phyloP scores from a whole-genome alignment of 2,888 invertebrate species.

The Ichneumoninae sp. region DNA sequence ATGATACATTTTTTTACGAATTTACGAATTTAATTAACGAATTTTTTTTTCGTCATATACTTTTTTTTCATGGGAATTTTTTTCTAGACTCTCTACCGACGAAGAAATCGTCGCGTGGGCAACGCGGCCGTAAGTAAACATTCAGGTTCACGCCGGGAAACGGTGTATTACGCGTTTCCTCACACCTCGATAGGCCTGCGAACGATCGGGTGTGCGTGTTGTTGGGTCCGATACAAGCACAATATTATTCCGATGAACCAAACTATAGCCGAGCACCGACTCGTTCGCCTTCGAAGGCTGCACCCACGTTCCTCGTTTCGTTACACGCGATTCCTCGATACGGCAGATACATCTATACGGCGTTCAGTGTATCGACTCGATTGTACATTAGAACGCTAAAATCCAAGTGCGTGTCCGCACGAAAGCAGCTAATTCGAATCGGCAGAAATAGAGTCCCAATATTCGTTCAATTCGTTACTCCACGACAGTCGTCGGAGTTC shows the following conservation, averaged over 20 bases:
- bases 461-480: no score
- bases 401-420: background rate
- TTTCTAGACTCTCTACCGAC: background rate
- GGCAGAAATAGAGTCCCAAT: no score
- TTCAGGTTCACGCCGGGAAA: slow-evolving; percentile 10
- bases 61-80: no score
- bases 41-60: no score
- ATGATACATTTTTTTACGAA: no score
- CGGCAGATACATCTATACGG: background rate
- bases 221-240: slow-evolving; percentile 46
- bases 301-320: slow-evolving; percentile 68
- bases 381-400: background rate
- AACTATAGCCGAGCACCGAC: slow-evolving; percentile 51
- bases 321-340: slow-evolving; percentile 52
- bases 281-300: slow-evolving; percentile 70
- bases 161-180: slow-evolving; percentile 22
- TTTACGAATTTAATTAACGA: no score
- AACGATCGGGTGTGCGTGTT: slow-evolving; percentile 23
- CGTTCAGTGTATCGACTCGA: background rate
- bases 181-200: slow-evolving; percentile 33
- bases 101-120: slow-evolving; percentile 8
- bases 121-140: background rate
- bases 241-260: slow-evolving; percentile 47
- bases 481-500: no score
- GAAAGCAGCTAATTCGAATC: no score